phyloP scores from a whole-genome alignment of 2,113 vertebrate genomes.

The Prietella phreatophila region DNA sequence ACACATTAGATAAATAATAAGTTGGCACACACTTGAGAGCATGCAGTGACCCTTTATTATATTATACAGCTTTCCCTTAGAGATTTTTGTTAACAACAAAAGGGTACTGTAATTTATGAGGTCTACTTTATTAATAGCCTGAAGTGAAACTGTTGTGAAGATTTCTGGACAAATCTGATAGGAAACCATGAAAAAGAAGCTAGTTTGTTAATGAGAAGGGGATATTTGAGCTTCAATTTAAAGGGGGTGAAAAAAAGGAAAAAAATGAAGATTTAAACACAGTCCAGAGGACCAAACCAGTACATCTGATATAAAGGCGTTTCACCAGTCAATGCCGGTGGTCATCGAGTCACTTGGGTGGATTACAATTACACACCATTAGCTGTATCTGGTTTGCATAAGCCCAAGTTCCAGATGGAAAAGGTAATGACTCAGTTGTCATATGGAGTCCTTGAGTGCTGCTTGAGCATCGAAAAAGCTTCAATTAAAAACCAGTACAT shows the following conservation, averaged over 20 bases:
- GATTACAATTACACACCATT: constrained; percentile 22
- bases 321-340: neutral
- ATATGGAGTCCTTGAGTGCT: constrained; percentile 12
- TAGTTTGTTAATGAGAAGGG: neutral
- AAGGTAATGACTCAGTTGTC: neutral
- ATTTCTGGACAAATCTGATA: neutral
- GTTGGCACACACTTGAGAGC: neutral
- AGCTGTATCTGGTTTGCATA: constrained; percentile 25
- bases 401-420: neutral
- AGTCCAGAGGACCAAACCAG: neutral
- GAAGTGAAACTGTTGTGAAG: neutral
- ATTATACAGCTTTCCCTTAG: neutral
- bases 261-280: neutral
- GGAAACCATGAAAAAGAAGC: neutral
- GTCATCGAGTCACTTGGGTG: neutral
- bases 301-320: neutral
- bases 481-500: constrained; percentile 42
- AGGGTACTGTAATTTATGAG: neutral
- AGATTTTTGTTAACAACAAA: neutral
- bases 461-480: constrained; percentile 22
- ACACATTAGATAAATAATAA: constrained; percentile 24
- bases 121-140: constrained; percentile 2
- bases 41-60: constrained; percentile 15
- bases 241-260: neutral
- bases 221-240: neutral